Percentiles rank a stretch among this genome's conserved stretches.
These are phyloP conservation scores for Drosophila macrospina DNA, from an alignment of 2,888 invertebrate species.

Conservation along the genomic window DNA sequence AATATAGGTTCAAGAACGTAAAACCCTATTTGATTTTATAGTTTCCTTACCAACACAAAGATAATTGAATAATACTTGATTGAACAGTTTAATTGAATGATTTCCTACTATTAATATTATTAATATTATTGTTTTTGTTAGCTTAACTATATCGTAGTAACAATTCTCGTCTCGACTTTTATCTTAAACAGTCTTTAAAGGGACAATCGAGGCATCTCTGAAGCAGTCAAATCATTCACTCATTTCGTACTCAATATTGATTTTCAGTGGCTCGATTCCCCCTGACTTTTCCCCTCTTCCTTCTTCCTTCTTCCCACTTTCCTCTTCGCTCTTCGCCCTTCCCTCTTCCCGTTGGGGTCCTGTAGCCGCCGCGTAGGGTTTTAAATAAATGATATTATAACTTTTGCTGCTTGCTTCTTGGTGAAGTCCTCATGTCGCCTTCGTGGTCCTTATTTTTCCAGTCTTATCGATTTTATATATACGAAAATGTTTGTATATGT, in stretches of 20 bases:
- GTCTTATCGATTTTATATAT: constrained; percentile 73
- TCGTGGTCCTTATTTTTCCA: constrained; percentile 63
- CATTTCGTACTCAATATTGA: constrained; percentile 49
- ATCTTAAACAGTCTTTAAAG: constrained; percentile 31
- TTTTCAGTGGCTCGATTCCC: constrained; percentile 27
- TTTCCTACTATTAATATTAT: no score
- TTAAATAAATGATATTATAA: constrained; percentile 73
- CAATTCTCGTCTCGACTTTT: not conserved
- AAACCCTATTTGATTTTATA: not conserved
- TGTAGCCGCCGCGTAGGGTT: constrained; percentile 20
- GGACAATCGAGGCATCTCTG: constrained; percentile 6
- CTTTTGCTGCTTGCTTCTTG: constrained; percentile 50
- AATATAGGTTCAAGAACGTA: not conserved
- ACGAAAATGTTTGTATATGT: constrained; percentile 31
- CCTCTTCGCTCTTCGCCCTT: not conserved
- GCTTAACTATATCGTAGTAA: no score
- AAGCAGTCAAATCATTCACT: constrained; percentile 24
- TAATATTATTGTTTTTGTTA: no score
- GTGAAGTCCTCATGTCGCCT: constrained; percentile 48
- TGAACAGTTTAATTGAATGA: not conserved
- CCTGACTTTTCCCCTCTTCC: no score
- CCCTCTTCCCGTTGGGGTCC: not conserved
- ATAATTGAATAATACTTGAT: not conserved
- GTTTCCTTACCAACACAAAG: not conserved
- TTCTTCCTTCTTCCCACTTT: not conserved